phyloP scores from a whole-genome alignment of 2,113 vertebrate genomes.

The Laticauda laticaudata region DNA sequence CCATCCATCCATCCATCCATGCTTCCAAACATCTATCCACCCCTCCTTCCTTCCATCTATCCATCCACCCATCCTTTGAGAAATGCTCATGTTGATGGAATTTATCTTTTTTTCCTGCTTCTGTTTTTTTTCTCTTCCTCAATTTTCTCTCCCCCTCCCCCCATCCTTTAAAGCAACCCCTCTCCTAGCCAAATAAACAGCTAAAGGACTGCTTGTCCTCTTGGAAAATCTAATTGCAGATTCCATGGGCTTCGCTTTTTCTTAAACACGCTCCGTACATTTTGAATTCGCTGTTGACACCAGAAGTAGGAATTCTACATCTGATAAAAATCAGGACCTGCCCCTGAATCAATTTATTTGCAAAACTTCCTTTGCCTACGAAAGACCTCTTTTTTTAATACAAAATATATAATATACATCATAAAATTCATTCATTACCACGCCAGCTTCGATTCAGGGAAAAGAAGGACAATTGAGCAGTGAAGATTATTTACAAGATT shows the following conservation, averaged over 20 bases:
- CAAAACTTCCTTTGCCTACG: slow-evolving; percentile 14
- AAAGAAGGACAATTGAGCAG: slow-evolving; percentile 6
- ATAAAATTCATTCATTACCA: slow-evolving; percentile 22
- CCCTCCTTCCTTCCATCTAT: neutral
- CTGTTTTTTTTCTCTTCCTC: neutral
- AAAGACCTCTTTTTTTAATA: neutral
- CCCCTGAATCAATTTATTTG: neutral
- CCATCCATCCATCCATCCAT: neutral
- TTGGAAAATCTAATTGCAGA: neutral
- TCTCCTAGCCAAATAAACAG: neutral
- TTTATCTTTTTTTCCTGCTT: neutral
- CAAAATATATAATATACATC: slow-evolving; percentile 4
- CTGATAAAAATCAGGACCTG: slow-evolving; percentile 2
- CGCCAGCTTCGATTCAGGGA: neutral
- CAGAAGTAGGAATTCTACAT: slow-evolving; percentile 19
- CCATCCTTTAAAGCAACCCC: neutral
- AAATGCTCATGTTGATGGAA: neutral
- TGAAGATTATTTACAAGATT: slow-evolving; percentile 27
- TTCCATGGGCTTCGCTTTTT: neutral
- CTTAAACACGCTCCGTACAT: neutral
- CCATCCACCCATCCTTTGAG: too few species aligned
- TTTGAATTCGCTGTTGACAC: neutral
- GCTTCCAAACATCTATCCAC: neutral
- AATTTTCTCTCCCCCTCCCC: neutral
- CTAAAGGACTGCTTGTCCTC: neutral